Evolutionary conservation across 1,140 invertebrate species (phyloP), one percentile per base, ranked within the genome.

Genomic region (Brachionus sp.): DNA sequence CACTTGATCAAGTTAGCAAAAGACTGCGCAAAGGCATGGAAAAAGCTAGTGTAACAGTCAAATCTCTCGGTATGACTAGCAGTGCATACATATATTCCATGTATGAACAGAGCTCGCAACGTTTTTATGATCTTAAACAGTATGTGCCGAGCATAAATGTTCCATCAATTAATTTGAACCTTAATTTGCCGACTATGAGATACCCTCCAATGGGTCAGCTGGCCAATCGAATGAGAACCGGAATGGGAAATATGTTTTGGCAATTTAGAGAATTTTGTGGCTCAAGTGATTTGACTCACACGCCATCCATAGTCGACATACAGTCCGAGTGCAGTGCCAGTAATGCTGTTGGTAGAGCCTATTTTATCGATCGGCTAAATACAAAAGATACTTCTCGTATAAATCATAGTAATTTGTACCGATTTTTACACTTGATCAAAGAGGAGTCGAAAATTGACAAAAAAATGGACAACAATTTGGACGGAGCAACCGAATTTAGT

Each of bases 181-280:
- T 80, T 3, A 80, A 66, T 44, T 57, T 80, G 37, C 77, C 77
- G 10, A 80, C 19, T 13, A 80, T 80, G 77, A 57, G n/a, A 12
- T 80, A 80, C 25, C 50, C 77, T 29, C 77, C 77, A 29, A 80
- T 80, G 77, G 77, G 77, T 13, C 50, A 80, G 16, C 16, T 80
- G 29, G 77, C 77, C 19, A 80, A 80, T n/a, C 35, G 77, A 12
- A 80, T 80, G 77, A 29, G 50, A 57, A 62, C 33, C 10, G 77
- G 77, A 13, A 80, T 80, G 77, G 77, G 77, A 29, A 66, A 80
- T 50, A 66, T 66, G 50, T 80, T 80, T n/a, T 33, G n/a, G 33
- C 77, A 80, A 39, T 80, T 80, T 42, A 66, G 77, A n/a, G 50
- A 80, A 44, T 80, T 80, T 66, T 80, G 77, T 80, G 77, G 77